These are phyloP conservation scores for Salticus scenicus DNA, from an alignment of 2,888 invertebrate species.

Conservation along the genomic window DNA sequence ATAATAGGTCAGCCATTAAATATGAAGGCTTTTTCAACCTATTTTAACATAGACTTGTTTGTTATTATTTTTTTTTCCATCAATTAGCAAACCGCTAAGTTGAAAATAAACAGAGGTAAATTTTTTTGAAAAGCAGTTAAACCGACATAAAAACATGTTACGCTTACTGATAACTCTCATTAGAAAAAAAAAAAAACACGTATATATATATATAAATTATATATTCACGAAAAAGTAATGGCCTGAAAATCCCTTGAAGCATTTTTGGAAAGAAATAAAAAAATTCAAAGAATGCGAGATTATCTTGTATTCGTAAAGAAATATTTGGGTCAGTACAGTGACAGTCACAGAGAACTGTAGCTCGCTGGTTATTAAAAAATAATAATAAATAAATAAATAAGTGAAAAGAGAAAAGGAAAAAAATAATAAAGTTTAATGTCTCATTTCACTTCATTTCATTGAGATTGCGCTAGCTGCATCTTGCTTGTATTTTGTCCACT, in stretches of 20 bases:
- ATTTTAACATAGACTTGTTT: too few relatives aligned
- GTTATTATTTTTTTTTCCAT: too few relatives aligned
- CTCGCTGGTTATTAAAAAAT: background rate
- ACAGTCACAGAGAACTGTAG: conserved; percentile 15
- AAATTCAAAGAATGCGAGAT: conserved; percentile 13
- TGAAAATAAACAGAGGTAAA: background rate
- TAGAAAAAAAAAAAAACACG: too few relatives aligned
- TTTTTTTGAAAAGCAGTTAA: background rate
- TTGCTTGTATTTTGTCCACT: background rate
- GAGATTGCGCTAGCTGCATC: background rate
- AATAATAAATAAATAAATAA: too few relatives aligned
- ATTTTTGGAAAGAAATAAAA: background rate
- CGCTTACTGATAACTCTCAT: too few relatives aligned
- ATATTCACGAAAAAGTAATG: background rate
- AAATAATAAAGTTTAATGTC: too few relatives aligned
- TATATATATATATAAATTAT: too few relatives aligned
- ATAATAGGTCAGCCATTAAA: too few relatives aligned
- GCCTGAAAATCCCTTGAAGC: conserved; percentile 11
- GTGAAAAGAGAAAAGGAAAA: background rate
- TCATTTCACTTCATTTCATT: conserved; percentile 15
- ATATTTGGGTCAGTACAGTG: conserved; percentile 29
- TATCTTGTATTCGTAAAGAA: background rate
- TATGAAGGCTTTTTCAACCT: too few relatives aligned
- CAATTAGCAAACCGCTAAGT: too few relatives aligned
- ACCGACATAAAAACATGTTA: background rate